Percentiles rank a stretch among this genome's conserved stretches.
Conservation (phyloP, 2,888 invertebrate species). For the Heteromurus nitidus region DNA sequence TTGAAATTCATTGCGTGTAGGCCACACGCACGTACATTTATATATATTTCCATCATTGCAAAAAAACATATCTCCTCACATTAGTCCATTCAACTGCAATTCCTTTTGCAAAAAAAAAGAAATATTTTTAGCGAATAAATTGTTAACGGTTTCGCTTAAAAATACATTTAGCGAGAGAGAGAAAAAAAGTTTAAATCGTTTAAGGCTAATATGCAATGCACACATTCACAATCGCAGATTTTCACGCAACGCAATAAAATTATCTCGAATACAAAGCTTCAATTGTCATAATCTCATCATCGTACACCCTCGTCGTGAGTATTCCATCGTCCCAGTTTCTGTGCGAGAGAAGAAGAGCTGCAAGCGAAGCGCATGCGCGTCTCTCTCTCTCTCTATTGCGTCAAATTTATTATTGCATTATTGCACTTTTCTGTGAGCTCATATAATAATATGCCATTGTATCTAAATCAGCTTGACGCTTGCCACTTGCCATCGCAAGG, state of each 20-base stretch:
- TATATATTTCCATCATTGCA: too few relatives aligned
- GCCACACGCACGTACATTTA: too few relatives aligned
- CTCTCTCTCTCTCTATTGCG: too few relatives aligned
- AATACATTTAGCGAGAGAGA: too few relatives aligned
- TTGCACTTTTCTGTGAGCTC: background rate
- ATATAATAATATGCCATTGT: background rate
- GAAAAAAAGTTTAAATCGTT: too few relatives aligned
- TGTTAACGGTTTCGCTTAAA: background rate
- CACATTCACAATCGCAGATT: too few relatives aligned
- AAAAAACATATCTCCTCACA: too few relatives aligned
- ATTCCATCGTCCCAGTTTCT: slow-evolving; percentile 55
- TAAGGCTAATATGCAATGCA: too few relatives aligned
- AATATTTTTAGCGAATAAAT: too few relatives aligned
- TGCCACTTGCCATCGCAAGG: background rate
- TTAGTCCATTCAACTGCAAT: too few relatives aligned
- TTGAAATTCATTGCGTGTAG: too few relatives aligned
- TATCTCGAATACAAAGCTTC: background rate
- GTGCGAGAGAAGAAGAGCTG: slow-evolving; percentile 17
- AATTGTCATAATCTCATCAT: slow-evolving; percentile 2
- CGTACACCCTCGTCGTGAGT: slow-evolving; percentile 37
- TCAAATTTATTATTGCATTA: background rate
- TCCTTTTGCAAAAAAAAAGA: too few relatives aligned
- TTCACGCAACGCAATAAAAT: background rate
- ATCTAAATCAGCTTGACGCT: background rate
- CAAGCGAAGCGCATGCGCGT: background rate